Percentiles rank a stretch among this genome's conserved stretches.
phyloP scores from a whole-genome alignment of 2,888 invertebrate species.

The Sphinx pinastri region DNA sequence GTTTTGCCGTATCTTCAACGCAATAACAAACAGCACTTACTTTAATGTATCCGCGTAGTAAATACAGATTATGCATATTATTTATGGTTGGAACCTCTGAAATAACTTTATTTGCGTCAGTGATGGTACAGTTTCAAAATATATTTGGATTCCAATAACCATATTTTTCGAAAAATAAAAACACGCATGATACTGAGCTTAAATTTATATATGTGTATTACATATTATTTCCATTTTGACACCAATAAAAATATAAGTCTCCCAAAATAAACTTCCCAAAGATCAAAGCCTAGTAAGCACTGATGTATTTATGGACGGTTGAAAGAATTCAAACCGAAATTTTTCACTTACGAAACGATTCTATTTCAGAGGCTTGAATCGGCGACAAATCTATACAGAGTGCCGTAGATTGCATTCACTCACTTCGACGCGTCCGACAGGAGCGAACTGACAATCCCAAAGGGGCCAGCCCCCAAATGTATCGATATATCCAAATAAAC shows the following conservation, averaged over 20 bases:
- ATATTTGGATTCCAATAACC: background rate
- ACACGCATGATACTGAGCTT: no score
- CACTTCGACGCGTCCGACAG: slow-evolving; percentile 13
- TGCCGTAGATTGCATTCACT: slow-evolving; percentile 25
- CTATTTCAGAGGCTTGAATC: slow-evolving; percentile 21
- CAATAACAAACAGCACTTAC: background rate
- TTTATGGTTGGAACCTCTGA: background rate
- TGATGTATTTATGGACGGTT: background rate
- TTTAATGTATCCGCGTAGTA: background rate
- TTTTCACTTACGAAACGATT: slow-evolving; percentile 9
- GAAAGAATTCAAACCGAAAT: slow-evolving; percentile 3
- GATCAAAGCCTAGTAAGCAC: background rate
- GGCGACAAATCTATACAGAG: slow-evolving; percentile 27
- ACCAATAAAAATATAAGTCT: background rate
- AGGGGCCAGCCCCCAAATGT: no score
- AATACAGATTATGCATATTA: background rate
- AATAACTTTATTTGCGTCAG: background rate
- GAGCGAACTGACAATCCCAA: background rate
- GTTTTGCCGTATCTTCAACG: background rate
- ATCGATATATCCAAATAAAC: no score
- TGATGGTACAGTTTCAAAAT: background rate
- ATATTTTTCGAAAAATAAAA: no score
- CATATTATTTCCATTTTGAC: no score
- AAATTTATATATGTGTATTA: no score
- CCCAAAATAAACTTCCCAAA: background rate